phyloP scores from a whole-genome alignment of 2,113 vertebrate species.

The Amphilophus citrinellus region DNA sequence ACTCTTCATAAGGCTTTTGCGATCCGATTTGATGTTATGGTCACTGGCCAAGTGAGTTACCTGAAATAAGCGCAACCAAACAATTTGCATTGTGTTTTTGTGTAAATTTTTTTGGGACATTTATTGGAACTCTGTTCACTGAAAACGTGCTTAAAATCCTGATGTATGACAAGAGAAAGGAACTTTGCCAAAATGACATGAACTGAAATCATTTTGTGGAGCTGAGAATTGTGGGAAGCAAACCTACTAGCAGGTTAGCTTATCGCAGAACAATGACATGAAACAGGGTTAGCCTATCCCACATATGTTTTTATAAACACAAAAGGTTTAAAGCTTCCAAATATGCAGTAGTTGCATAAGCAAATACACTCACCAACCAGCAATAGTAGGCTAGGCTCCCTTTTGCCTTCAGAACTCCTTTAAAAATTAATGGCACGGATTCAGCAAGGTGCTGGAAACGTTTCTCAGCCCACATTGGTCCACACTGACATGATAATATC shows the following conservation, averaged over 20 bases:
- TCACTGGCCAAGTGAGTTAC: constrained; percentile 89
- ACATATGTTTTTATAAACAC: background rate
- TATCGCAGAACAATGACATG: background rate
- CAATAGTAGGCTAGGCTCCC: too few relatives aligned
- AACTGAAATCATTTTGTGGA: background rate
- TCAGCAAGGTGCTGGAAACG: too few relatives aligned
- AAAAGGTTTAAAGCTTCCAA: background rate
- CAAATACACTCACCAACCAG: background rate
- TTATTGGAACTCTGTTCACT: background rate
- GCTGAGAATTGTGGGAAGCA: background rate
- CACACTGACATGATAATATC: background rate
- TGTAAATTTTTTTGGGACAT: accelerated
- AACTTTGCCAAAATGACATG: background rate
- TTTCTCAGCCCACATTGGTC: background rate
- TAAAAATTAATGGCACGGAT: too few relatives aligned
- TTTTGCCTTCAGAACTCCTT: background rate
- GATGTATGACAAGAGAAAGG: background rate
- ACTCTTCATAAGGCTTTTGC: constrained; percentile 90
- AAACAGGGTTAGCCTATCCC: background rate
- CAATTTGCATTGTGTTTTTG: background rate
- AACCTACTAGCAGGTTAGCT: background rate
- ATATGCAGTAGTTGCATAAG: background rate
- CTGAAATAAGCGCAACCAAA: background rate
- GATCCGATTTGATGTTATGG: constrained; percentile 93
- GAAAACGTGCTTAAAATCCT: too few relatives aligned